Base-by-base conservation (phyloP, 2,888 invertebrate genomes). In the Drosophila tripunctata region DNA sequence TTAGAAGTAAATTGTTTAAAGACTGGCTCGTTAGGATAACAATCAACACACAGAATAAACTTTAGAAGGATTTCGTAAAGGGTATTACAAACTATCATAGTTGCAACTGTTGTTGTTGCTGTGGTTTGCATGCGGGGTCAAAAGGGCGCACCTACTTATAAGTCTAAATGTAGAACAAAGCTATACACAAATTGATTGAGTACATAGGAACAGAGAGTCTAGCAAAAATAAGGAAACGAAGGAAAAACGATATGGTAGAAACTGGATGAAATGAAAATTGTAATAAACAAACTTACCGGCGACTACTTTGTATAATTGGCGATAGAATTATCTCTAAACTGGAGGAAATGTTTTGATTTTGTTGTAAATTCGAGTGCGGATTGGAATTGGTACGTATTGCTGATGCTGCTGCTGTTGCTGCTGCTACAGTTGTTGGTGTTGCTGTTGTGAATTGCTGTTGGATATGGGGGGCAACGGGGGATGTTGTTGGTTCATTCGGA, bases 261-360 rank as follows among this genome's bases (percentile, higher is more conserved):
- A 45, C 7, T 15, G 33, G 30, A 41, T 15, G 47, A 44, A 64
- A 44, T 35, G 58, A 45, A 66, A 74, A 78, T 62, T 38, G 50
- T 8, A 63, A 77, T 55, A 83, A 83, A 72, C 73, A 80, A 91
- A 91, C 91, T 91, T 91, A 91, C 91, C 92, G 91, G 88, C 91
- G 90, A 91, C 91, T 91, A 91, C 91, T 91, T 91, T 92, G 91
- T 78, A 91, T 92, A 89, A 91, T 92, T 91, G 91, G 91, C 89
- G 91, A 91, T 88, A 91, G 90, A 90, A 91, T 91, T 89, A 91
- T 90, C 90, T 91, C 91, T 91, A 91, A 90, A 89, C 92, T 91
- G 89, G 91, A 91, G 89, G 91, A 91, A 90, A 91, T 91, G 88
- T 88, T 91, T 89, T 89, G 90, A 88, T 86, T 89, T 88, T 89